These are phyloP conservation scores for Anniella stebbinsi DNA, from an alignment of 2,797 vertebrate species.

Conservation along the genomic window DNA sequence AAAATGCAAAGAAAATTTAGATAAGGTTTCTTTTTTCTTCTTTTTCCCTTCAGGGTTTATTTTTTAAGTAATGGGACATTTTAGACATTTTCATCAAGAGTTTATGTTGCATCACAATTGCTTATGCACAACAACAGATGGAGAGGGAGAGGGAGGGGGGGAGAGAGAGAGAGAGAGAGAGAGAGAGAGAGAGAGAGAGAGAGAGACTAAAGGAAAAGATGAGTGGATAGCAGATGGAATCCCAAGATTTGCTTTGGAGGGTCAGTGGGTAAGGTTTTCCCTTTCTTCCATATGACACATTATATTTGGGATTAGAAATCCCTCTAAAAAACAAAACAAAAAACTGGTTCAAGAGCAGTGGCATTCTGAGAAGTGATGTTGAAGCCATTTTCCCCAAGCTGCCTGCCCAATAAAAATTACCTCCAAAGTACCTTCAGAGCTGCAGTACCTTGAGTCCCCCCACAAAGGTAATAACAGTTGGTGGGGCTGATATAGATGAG, in stretches of 20 bases:
- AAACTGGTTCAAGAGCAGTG: background rate
- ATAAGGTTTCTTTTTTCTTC: background rate
- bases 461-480: background rate
- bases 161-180: background rate
- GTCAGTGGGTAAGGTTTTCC: background rate
- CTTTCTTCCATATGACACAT: background rate
- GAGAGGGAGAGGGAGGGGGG: background rate
- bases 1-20: slow-evolving; percentile 2
- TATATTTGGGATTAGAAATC: background rate
- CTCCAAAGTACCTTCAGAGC: too few species aligned
- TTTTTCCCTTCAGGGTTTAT: rapidly evolving
- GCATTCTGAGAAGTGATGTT: background rate
- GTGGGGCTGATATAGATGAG: background rate
- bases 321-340: too few species aligned
- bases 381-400: background rate
- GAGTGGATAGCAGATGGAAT: background rate
- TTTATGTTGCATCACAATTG: too few species aligned
- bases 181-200: background rate
- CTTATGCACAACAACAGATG: too few species aligned
- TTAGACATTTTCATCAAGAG: background rate
- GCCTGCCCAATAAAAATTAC: too few species aligned
- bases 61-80: background rate
- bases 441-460: background rate
- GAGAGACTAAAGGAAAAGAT: background rate
- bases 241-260: background rate